These are phyloP conservation scores for Eremobia ochroleuca DNA, from an alignment of 2,888 invertebrate genomes.

Conservation along the genomic window DNA sequence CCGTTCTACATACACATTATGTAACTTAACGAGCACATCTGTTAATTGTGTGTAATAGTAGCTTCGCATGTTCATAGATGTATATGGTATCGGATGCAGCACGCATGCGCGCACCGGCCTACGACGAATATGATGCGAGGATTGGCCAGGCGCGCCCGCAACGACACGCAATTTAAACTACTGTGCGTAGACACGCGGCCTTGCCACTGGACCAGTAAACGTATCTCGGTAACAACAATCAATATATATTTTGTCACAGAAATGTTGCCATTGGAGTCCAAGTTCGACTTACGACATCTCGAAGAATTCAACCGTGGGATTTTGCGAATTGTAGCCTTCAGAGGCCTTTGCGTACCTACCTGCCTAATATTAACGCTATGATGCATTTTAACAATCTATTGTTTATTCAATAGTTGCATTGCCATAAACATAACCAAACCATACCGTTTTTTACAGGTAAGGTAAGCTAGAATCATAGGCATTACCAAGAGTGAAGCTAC, in stretches of 20 bases:
- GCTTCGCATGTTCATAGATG: conserved; percentile 54
- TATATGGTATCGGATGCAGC: conserved; percentile 60
- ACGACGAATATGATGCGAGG: conserved; percentile 51
- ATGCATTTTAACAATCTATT: not conserved
- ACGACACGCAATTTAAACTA: conserved; percentile 77
- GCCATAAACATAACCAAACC: not conserved
- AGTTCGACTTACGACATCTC: conserved; percentile 59
- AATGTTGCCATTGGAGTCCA: conserved; percentile 57
- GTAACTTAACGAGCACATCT: conserved; percentile 42
- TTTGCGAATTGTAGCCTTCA: conserved; percentile 19
- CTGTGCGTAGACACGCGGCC: conserved; percentile 72
- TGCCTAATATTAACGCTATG: not conserved
- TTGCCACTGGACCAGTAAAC: conserved; percentile 73
- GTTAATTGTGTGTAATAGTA: conserved; percentile 45
- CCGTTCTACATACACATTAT: conserved; percentile 34
- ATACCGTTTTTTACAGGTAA: not conserved
- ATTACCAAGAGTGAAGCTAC: not conserved
- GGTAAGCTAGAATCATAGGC: not conserved
- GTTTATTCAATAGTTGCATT: not conserved
- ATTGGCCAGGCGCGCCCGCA: conserved; percentile 75
- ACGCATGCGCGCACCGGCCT: conserved; percentile 67
- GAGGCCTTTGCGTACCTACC: not conserved
- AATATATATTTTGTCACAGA: conserved; percentile 55
- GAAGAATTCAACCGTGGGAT: conserved; percentile 30
- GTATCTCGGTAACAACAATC: conserved; percentile 50